phyloP scores from a whole-genome alignment of 2,113 vertebrate species.

The Oreotragus oreotragus region DNA sequence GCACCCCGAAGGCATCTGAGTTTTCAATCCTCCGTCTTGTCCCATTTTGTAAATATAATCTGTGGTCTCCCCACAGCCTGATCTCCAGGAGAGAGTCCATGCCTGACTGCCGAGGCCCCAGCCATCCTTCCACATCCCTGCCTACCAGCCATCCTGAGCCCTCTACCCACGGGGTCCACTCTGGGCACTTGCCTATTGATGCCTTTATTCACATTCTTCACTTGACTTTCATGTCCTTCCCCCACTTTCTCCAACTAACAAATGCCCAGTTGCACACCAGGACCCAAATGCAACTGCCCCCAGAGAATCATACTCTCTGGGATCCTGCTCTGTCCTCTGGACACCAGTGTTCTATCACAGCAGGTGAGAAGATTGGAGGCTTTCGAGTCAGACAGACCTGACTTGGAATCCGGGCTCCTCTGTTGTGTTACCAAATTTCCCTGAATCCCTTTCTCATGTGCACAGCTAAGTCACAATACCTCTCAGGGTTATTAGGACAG shows the following conservation, averaged over 20 bases:
- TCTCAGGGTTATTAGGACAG: neutral
- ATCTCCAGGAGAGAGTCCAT: neutral
- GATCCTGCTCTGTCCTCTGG: neutral
- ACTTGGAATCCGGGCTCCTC: neutral
- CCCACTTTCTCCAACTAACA: neutral
- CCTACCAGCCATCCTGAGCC: neutral
- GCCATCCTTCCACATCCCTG: neutral
- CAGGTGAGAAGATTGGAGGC: neutral
- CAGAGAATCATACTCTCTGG: neutral
- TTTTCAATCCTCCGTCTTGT: neutral
- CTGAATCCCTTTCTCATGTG: neutral
- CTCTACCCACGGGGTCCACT: neutral
- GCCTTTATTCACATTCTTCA: neutral
- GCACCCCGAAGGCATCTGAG: neutral
- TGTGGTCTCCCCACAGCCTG: neutral
- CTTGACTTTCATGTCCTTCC: neutral
- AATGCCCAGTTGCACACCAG: neutral
- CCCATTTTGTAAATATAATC: neutral
- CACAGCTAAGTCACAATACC: neutral
- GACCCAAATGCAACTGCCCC: accelerated
- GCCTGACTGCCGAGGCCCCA: neutral
- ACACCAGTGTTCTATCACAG: neutral
- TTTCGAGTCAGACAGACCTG: neutral
- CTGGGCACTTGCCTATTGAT: too few species aligned
- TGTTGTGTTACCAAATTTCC: neutral